phyloP scores from a whole-genome alignment of 2,797 vertebrate species.

The Fistularia commersonii region DNA sequence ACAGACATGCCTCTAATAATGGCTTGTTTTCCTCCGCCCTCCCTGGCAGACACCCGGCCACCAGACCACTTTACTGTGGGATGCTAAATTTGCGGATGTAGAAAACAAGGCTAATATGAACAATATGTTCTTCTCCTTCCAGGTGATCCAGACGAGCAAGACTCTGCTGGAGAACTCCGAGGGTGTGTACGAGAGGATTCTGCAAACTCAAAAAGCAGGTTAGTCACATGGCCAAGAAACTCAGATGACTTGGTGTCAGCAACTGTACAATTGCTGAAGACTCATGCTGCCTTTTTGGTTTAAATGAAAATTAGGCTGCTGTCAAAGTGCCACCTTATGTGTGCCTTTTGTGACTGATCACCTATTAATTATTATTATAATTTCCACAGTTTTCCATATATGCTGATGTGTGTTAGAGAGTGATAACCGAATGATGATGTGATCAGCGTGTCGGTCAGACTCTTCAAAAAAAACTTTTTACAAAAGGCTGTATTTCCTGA shows the following conservation, averaged over 20 bases:
- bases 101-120: constrained; percentile 13
- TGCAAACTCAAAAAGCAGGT: constrained; percentile 94
- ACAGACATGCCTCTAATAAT: constrained; percentile 47
- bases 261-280: no score
- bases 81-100: constrained; percentile 21
- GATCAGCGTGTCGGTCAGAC: no score
- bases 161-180: constrained; percentile 86
- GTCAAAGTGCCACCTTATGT: no score
- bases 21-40: constrained; percentile 32
- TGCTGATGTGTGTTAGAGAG: neutral
- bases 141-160: constrained; percentile 96
- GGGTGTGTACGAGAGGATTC: constrained; percentile 86
- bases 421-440: neutral
- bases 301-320: no score
- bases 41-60: constrained; percentile 26
- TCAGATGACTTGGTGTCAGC: neutral
- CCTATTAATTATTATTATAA: no score
- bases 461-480: neutral
- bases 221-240: constrained; percentile 33
- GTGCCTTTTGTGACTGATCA: no score
- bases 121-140: constrained; percentile 33
- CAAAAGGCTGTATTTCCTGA: constrained; percentile 13
- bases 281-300: no score
- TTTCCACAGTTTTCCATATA: no score
- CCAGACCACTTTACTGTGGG: constrained; percentile 30